Evolutionary conservation across 2,888 invertebrate genomes (phyloP).

Genomic region (Adela reaumurella): DNA sequence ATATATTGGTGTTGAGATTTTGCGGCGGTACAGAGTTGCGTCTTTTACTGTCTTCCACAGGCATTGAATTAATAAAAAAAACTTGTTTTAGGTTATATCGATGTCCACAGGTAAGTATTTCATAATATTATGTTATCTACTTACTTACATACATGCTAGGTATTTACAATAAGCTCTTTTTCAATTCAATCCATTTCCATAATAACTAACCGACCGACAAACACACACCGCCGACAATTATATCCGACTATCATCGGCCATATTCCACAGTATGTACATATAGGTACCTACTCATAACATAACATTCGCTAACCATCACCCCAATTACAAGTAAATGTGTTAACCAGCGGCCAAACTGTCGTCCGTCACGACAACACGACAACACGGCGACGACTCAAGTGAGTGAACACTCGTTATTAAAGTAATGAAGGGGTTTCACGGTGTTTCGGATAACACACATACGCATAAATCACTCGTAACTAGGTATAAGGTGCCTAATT

Average conservation of each 20-base stretch:
- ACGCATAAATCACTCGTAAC: not conserved
- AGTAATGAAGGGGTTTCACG: not conserved
- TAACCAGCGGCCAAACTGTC: slow-evolving; percentile 29
- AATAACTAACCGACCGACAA: slow-evolving; percentile 23
- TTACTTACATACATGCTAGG: too few relatives aligned
- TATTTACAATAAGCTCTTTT: too few relatives aligned
- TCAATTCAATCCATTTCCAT: slow-evolving; percentile 22
- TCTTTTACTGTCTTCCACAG: too few relatives aligned
- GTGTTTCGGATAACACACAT: not conserved
- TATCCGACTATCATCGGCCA: slow-evolving; percentile 11
- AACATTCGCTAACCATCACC: slow-evolving; percentile 6
- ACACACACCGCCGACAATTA: not conserved
- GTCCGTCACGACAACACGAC: slow-evolving; percentile 22
- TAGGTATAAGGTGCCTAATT: not conserved
- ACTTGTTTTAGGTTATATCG: too few relatives aligned
- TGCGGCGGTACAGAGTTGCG: too few relatives aligned
- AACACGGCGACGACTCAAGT: not conserved
- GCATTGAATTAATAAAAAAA: too few relatives aligned
- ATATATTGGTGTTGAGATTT: too few relatives aligned
- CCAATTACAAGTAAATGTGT: slow-evolving; percentile 37
- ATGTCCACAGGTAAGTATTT: too few relatives aligned
- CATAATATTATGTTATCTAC: too few relatives aligned
- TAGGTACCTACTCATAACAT: too few relatives aligned
- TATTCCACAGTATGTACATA: slow-evolving; percentile 18
- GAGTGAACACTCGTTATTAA: not conserved